A percentile compares a stretch with the other conserved stretches of the same genome.
Evolutionary conservation across 23 tunicate genomes (phyloP).

Genomic region (Clavelina lepadiformis): DNA sequence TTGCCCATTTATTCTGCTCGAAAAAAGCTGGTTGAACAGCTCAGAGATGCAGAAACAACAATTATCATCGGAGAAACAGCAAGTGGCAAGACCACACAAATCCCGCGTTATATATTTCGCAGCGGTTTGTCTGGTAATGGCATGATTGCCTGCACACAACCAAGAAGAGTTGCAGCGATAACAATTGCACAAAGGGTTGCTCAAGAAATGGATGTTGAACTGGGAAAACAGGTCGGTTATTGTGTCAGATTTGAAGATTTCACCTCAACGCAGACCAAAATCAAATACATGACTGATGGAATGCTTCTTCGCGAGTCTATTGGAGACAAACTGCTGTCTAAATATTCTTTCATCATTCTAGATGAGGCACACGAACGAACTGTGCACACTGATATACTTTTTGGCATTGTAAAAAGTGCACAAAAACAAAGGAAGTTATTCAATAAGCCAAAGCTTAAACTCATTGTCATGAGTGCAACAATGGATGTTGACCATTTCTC

Average conservation of each 20-base stretch:
- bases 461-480: slow-evolving; percentile 91
- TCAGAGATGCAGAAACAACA: slow-evolving; percentile 33
- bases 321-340: slow-evolving; percentile 72
- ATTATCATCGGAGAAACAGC: slow-evolving; percentile 93
- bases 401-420: slow-evolving; percentile 79
- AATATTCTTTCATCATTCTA: slow-evolving; percentile 58
- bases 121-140: slow-evolving; percentile 47
- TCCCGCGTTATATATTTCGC: slow-evolving; percentile 63
- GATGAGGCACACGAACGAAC: slow-evolving; percentile 97
- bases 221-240: slow-evolving; percentile 76
- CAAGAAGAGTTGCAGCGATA: slow-evolving; percentile 91
- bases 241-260: slow-evolving; percentile 89
- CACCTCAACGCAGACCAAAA: slow-evolving; percentile 57
- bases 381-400: slow-evolving; percentile 82
- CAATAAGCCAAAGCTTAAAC: slow-evolving; percentile 20
- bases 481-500: slow-evolving; percentile 96
- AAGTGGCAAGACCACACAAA: slow-evolving; percentile 94
- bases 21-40: slow-evolving; percentile 47
- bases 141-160: slow-evolving; percentile 84
- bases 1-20: slow-evolving; percentile 63
- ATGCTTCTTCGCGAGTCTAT: slow-evolving; percentile 85
- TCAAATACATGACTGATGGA: slow-evolving; percentile 95
- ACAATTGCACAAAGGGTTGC: slow-evolving; percentile 88
- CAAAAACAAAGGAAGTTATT: slow-evolving; percentile 48
- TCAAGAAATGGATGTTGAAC: slow-evolving; percentile 38